Evolutionary conservation across 2,888 invertebrate genomes (phyloP).

Genomic region (Homarus gammarus): DNA sequence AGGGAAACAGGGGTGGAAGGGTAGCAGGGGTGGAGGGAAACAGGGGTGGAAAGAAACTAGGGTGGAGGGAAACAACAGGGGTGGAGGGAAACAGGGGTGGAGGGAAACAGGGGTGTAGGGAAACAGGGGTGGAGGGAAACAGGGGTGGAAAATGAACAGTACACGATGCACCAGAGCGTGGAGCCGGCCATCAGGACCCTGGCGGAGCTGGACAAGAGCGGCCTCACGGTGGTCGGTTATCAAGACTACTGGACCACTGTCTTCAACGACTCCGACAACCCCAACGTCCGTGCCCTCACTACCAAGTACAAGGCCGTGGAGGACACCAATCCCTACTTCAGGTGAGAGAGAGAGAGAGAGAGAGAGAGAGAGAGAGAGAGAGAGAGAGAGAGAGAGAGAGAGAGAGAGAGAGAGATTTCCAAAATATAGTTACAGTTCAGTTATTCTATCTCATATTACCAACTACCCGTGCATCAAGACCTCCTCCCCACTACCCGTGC

Average conservation of each 20-base stretch:
- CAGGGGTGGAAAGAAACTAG: no score
- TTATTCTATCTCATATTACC: no score
- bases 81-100: no score
- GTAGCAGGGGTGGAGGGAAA: not conserved
- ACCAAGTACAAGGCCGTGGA: not conserved
- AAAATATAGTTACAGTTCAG: no score
- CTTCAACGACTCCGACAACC: slow-evolving; percentile 24
- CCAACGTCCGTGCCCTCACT: not conserved
- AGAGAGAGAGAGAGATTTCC: no score
- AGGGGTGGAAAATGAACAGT: not conserved
- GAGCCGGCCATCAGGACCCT: slow-evolving; percentile 23
- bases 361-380: no score
- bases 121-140: not conserved
- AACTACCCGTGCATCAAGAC: no score
- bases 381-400: no score
- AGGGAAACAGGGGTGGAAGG: not conserved
- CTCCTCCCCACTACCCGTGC: no score
- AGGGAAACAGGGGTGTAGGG: no score
- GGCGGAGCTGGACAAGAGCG: not conserved
- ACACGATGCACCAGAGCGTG: slow-evolving; percentile 35
- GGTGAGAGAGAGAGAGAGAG: no score
- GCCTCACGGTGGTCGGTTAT: slow-evolving; percentile 4
- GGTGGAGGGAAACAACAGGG: no score
- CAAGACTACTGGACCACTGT: slow-evolving; percentile 1
- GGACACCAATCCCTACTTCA: slow-evolving; percentile 16